Evolutionary conservation across 2,113 vertebrate species (phyloP).

Genomic region (Tamias sibiricus): DNA sequence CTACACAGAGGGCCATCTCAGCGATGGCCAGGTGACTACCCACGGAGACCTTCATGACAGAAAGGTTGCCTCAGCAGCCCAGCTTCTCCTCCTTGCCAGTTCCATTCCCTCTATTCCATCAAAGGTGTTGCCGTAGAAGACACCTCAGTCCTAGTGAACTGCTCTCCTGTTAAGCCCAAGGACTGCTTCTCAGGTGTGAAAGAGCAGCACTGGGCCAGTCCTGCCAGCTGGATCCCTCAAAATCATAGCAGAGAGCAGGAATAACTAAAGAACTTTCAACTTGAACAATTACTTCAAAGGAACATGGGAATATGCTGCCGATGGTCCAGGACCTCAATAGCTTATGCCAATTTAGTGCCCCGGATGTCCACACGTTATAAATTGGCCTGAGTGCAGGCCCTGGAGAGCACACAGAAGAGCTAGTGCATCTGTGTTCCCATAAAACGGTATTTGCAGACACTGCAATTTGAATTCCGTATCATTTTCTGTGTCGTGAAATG

Average conservation of each 20-base stretch:
- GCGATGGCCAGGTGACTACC: not conserved
- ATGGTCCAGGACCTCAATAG: not conserved
- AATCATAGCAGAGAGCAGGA: not conserved
- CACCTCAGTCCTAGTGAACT: rapidly evolving
- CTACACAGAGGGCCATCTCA: not conserved
- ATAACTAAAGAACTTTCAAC: not conserved
- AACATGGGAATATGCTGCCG: rapidly evolving
- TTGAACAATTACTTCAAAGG: not conserved
- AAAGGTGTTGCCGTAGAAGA: not conserved
- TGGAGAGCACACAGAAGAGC: rapidly evolving
- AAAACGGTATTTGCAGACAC: not conserved
- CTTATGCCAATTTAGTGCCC: not conserved
- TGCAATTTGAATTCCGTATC: not conserved
- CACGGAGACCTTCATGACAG: rapidly evolving
- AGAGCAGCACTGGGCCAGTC: not conserved
- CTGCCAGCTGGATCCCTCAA: not conserved
- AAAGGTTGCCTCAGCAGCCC: not conserved
- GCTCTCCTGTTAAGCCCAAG: not conserved
- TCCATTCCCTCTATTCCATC: rapidly evolving
- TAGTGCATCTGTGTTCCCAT: not conserved
- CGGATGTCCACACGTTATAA: not conserved
- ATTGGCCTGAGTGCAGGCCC: not conserved
- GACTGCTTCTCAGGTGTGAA: not conserved
- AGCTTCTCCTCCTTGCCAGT: not conserved
- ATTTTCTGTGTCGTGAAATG: not conserved